phyloP scores from a whole-genome alignment of 1,140 invertebrate genomes.

The Drosophila chauvacae region DNA sequence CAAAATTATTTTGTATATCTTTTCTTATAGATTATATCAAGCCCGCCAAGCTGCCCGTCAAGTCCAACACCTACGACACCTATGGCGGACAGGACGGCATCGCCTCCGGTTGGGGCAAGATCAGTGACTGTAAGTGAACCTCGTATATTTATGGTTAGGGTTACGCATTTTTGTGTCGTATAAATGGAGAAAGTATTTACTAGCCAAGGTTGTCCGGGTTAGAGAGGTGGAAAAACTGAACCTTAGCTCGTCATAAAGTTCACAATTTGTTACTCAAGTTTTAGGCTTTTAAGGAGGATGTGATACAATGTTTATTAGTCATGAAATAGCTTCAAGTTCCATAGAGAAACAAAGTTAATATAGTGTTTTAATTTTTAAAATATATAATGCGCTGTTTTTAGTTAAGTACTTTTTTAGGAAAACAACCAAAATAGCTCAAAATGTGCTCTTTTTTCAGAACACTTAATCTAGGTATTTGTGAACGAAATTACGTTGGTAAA shows the following conservation, averaged over 20 bases:
- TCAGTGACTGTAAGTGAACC: slow-evolving; percentile 58
- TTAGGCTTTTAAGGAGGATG: background rate
- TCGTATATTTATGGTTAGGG: background rate
- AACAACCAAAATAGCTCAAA: background rate
- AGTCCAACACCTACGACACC: slow-evolving; percentile 38
- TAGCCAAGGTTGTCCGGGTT: background rate
- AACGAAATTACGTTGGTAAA: slow-evolving; percentile 3
- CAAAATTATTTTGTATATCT: background rate
- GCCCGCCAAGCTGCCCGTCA: slow-evolving; percentile 62
- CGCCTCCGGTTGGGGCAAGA: slow-evolving; percentile 76
- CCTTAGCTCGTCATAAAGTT: background rate
- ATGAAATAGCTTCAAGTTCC: rapidly evolving
- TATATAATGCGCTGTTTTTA: too few species aligned
- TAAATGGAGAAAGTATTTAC: slow-evolving; percentile 10
- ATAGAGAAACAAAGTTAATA: background rate
- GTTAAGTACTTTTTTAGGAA: background rate
- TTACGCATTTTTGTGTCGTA: background rate
- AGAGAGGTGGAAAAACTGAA: background rate
- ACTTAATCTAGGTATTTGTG: background rate
- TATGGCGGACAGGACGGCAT: slow-evolving; percentile 47
- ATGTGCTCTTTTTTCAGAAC: background rate
- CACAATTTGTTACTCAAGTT: background rate
- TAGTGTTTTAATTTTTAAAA: too few species aligned
- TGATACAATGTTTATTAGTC: background rate
- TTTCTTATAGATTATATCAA: slow-evolving; percentile 41